Percentiles rank a stretch among this genome's conserved stretches.
Conservation (phyloP, 2,888 invertebrate genomes). For the Acanthacorydalis orientalis region DNA sequence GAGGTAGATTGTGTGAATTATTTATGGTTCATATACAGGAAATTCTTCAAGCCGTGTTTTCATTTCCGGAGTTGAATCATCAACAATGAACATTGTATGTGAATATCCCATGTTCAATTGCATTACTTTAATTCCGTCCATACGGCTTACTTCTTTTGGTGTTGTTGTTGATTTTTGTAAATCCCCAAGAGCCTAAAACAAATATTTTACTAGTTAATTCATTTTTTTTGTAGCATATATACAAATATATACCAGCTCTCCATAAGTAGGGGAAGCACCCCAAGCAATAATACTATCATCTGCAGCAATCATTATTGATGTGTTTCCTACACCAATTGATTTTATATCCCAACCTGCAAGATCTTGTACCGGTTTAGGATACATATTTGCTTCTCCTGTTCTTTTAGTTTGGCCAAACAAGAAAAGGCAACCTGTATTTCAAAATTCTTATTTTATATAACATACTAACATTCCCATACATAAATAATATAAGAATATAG, state of each 20-base stretch:
- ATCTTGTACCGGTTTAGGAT: constrained; percentile 87
- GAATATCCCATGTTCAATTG: constrained; percentile 72
- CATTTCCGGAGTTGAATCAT: constrained; percentile 46
- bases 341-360: constrained; percentile 86
- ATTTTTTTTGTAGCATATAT: too few relatives aligned
- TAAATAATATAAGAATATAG: too few relatives aligned
- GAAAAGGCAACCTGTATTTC: constrained; percentile 41
- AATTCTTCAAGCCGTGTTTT: constrained; percentile 39
- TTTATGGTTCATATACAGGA: constrained; percentile 28
- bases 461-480: too few relatives aligned
- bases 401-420: constrained; percentile 86
- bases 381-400: constrained; percentile 92
- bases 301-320: constrained; percentile 72
- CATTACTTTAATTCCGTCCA: constrained; percentile 59
- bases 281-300: constrained; percentile 83
- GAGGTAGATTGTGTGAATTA: not conserved
- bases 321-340: constrained; percentile 65
- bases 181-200: constrained; percentile 66
- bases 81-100: constrained; percentile 58
- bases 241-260: constrained; percentile 54
- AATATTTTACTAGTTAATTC: too few relatives aligned
- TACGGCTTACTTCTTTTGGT: constrained; percentile 54
- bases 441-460: constrained; percentile 4
- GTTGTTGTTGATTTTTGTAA: constrained; percentile 72
- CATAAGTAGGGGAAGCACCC: constrained; percentile 89